Conservation (phyloP, 1,140 invertebrate species). For the Drosophila pruinosa region DNA sequence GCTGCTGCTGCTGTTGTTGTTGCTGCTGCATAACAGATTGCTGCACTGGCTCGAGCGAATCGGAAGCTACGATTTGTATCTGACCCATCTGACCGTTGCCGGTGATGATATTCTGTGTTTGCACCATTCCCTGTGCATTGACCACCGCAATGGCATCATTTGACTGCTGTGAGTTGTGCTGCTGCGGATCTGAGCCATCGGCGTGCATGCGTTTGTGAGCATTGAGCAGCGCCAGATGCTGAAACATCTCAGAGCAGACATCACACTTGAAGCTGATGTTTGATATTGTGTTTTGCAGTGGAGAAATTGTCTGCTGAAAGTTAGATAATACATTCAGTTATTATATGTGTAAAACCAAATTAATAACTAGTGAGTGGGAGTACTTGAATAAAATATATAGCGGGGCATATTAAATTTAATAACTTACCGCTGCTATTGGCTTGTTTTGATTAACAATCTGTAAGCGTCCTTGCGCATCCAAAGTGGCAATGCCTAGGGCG, state of each 20-base stretch:
- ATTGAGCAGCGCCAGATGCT: conserved; percentile 89
- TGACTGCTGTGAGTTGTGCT: conserved; percentile 60
- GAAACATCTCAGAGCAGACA: conserved; percentile 92
- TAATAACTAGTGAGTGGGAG: too few species aligned
- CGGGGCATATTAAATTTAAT: too few species aligned
- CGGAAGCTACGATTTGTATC: conserved; percentile 86
- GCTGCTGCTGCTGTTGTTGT: conserved; percentile 66
- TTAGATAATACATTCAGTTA: not conserved
- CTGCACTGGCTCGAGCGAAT: conserved; percentile 82
- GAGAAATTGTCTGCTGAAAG: not conserved
- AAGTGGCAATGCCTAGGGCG: conserved; percentile 78
- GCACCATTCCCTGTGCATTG: conserved; percentile 82
- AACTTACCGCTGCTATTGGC: conserved; percentile 75
- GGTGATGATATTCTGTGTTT: conserved; percentile 83
- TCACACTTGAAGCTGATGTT: conserved; percentile 94
- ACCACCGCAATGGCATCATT: conserved; percentile 68
- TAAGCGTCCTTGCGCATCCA: conserved; percentile 78
- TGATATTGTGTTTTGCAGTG: conserved; percentile 86
- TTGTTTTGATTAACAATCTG: conserved; percentile 83
- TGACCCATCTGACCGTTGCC: conserved; percentile 83
- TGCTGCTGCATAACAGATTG: conserved; percentile 74
- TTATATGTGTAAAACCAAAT: not conserved
- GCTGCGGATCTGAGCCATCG: conserved; percentile 81
- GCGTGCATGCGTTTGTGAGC: conserved; percentile 92
- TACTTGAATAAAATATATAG: too few species aligned